phyloP scores from a whole-genome alignment of 2,888 invertebrate genomes.

The Polymixis flavicincta region DNA sequence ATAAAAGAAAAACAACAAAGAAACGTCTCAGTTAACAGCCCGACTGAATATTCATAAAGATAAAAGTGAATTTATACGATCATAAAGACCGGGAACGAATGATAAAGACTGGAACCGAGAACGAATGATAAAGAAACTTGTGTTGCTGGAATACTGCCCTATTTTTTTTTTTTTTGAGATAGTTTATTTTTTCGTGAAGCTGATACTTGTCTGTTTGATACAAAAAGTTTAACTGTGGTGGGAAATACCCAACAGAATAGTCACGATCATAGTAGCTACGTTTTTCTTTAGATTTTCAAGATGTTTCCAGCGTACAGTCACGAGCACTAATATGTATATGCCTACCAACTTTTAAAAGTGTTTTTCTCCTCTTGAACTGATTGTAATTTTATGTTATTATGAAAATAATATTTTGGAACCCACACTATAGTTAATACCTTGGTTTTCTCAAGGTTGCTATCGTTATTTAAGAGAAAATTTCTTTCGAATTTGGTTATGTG shows the following conservation, averaged over 20 bases:
- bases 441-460: no score
- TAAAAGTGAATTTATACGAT: constrained; percentile 85
- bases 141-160: constrained; percentile 67
- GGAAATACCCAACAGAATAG: background rate
- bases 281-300: background rate
- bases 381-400: no score
- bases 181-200: constrained; percentile 9
- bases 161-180: constrained; percentile 64
- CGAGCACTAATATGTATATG: no score
- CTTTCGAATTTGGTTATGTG: no score
- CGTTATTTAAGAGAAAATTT: no score
- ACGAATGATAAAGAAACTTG: constrained; percentile 80
- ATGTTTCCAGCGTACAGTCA: background rate
- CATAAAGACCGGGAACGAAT: constrained; percentile 77
- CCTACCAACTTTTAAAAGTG: no score
- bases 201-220: constrained; percentile 1
- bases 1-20: constrained; percentile 61
- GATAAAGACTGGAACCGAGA: constrained; percentile 76
- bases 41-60: constrained; percentile 87
- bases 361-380: no score
- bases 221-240: background rate
- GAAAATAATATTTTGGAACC: no score
- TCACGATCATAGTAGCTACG: background rate
- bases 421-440: no score
- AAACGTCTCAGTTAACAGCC: constrained; percentile 67